Evolutionary conservation across 1,140 invertebrate genomes (phyloP), one percentile per base, ranked within the genome.

Genomic region (Drosophila arawakana): DNA sequence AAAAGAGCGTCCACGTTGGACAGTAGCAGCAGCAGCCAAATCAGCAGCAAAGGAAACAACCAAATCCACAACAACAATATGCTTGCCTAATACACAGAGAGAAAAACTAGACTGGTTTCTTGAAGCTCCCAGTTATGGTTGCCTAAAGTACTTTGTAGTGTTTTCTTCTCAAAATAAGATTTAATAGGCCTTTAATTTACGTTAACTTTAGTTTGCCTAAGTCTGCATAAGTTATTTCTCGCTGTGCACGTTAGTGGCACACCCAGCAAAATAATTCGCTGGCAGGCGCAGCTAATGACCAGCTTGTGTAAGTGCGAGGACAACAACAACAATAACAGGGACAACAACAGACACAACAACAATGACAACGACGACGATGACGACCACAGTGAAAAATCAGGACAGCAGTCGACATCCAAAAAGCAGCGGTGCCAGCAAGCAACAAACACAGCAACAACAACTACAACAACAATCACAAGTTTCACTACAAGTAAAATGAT

Each of bases 231-330:
- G 25, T 30, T 30, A 30, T 30, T 30, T 30, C 25, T 30, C 25
- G 6, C 25, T 30, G 25, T 30, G 25, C 25, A 30, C 25, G 25
- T 30, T 30, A 65, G 57, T 44, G 80, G 72, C 76, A 61, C 76
- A 63, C 80, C 69, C 84, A 80, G 67, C 60, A 73, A 83, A 86
- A 88, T 86, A 83, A 86, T 86, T 86, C 83, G 80, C 73, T 83
- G 83, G 66, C 83, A 86, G 83, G 76, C 83, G 80, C 69, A 80
- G 83, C 83, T 86, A 88, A 86, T 86, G 83, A 86, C 83, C 77
- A 89, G 73, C 76, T 78, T 85, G 80, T 88, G 84, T 83, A 86
- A 88, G 84, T 83, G 80, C 83, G 76, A 73, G 58, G 43, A 70
- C 59, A 69, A 54, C 35, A 47, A 43, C 3, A 30, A 30, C 25